These are phyloP conservation scores for Phyllostomus discolor DNA, from an alignment of 2,113 vertebrate species.

Conservation along the genomic window DNA sequence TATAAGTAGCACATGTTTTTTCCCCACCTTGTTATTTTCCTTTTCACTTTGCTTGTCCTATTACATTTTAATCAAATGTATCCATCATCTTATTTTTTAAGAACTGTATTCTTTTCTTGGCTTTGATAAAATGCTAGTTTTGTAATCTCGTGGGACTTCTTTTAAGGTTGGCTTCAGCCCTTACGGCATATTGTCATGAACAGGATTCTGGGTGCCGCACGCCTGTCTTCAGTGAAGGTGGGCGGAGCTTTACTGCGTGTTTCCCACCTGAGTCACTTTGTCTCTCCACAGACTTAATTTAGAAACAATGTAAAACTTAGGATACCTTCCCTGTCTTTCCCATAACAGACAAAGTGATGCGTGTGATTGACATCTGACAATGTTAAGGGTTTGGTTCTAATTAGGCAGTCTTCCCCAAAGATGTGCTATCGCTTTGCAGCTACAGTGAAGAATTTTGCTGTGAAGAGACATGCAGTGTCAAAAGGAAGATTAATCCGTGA, in stretches of 20 bases:
- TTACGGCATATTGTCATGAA: neutral
- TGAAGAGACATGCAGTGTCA: neutral
- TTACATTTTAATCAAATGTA: neutral
- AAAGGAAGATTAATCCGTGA: neutral
- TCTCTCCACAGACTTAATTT: neutral
- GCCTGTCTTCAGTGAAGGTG: neutral
- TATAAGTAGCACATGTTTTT: neutral
- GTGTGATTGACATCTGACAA: neutral
- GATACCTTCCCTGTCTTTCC: neutral
- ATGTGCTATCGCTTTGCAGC: neutral
- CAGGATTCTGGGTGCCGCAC: neutral
- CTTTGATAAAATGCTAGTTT: neutral
- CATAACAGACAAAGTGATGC: neutral
- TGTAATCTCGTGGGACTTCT: neutral
- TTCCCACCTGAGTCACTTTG: neutral
- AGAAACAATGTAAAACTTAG: neutral
- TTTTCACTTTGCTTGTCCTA: neutral
- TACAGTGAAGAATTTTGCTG: neutral
- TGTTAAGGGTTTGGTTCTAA: neutral
- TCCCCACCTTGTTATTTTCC: neutral
- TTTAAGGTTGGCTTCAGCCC: neutral
- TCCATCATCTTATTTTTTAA: neutral
- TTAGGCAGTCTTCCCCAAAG: neutral
- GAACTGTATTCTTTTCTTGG: neutral
- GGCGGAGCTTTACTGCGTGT: neutral